A percentile compares a stretch with the other conserved stretches of the same genome.
These are phyloP conservation scores for Eristalis intricaria DNA, from an alignment of 2,888 invertebrate species.

Conservation along the genomic window DNA sequence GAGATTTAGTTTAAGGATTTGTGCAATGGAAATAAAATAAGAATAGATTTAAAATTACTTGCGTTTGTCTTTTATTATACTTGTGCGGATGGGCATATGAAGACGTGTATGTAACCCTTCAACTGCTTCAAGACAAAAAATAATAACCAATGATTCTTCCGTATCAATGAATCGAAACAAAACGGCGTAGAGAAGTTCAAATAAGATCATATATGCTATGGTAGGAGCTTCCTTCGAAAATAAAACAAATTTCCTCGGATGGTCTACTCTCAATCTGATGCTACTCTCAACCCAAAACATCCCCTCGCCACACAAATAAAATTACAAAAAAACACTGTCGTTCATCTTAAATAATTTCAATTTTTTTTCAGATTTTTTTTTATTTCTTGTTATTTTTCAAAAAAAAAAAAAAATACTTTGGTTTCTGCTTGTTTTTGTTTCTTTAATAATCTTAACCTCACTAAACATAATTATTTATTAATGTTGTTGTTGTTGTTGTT, in stretches of 20 bases:
- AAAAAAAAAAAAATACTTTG: conserved; percentile 53
- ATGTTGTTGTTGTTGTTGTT: conserved; percentile 20
- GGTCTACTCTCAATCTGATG: too few species aligned
- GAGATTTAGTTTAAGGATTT: not conserved
- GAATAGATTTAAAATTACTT: not conserved
- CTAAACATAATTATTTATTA: conserved; percentile 45
- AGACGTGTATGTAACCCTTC: too few species aligned
- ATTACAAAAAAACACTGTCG: not conserved
- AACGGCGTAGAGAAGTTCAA: too few species aligned
- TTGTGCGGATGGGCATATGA: too few species aligned
- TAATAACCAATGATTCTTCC: too few species aligned
- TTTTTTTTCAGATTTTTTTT: conserved; percentile 33
- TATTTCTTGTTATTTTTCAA: conserved; percentile 52
- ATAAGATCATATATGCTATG: too few species aligned
- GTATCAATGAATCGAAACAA: too few species aligned
- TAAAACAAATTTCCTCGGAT: too few species aligned
- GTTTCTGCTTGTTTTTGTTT: conserved; percentile 27
- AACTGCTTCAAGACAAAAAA: not conserved
- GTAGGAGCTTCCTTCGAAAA: too few species aligned
- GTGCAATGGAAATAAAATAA: not conserved
- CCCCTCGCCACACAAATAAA: too few species aligned
- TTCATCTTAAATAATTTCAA: conserved; percentile 51
- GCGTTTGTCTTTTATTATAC: not conserved
- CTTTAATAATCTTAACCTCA: conserved; percentile 36
- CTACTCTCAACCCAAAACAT: too few species aligned